Evolutionary conservation across 2,888 invertebrate genomes (phyloP).

Genomic region (Agrochola litura): DNA sequence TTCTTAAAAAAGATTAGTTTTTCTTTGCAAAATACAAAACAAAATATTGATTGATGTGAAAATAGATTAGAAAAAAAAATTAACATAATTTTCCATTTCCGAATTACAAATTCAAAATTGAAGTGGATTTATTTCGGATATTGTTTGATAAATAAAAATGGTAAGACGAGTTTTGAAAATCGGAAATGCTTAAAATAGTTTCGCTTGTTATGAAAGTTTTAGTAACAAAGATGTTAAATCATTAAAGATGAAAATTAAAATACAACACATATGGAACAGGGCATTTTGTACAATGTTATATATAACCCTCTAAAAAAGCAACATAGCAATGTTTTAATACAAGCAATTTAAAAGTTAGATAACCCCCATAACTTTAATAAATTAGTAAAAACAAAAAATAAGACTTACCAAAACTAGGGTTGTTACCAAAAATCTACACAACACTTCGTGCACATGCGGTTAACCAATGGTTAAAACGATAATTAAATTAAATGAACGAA

Average conservation of each 20-base stretch:
- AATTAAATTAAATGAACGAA: slow-evolving; percentile 16
- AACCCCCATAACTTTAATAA: slow-evolving; percentile 27
- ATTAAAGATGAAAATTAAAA: neutral
- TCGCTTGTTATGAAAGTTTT: slow-evolving; percentile 1
- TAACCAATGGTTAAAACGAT: slow-evolving; percentile 59
- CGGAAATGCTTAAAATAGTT: neutral
- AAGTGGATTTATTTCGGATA: too few species aligned
- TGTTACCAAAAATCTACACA: slow-evolving; percentile 65
- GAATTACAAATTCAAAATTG: neutral
- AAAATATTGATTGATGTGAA: neutral
- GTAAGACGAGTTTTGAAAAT: neutral
- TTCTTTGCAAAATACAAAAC: neutral
- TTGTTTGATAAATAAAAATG: neutral
- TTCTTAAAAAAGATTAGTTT: neutral
- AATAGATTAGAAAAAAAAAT: neutral
- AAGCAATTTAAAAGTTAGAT: slow-evolving; percentile 53
- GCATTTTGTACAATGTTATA: slow-evolving; percentile 5
- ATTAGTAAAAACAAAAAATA: slow-evolving; percentile 58
- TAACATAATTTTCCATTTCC: neutral
- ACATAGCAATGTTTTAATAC: slow-evolving; percentile 56
- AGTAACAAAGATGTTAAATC: slow-evolving; percentile 12
- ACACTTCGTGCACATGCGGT: slow-evolving; percentile 72
- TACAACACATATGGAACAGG: slow-evolving; percentile 7
- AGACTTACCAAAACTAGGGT: slow-evolving; percentile 66
- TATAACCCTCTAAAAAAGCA: slow-evolving; percentile 21